A percentile compares a stretch with the other conserved stretches of the same genome.
phyloP scores from a whole-genome alignment of 37 sponge, comb jelly and placozoan genomes.

The Haliclona indistincta region DNA sequence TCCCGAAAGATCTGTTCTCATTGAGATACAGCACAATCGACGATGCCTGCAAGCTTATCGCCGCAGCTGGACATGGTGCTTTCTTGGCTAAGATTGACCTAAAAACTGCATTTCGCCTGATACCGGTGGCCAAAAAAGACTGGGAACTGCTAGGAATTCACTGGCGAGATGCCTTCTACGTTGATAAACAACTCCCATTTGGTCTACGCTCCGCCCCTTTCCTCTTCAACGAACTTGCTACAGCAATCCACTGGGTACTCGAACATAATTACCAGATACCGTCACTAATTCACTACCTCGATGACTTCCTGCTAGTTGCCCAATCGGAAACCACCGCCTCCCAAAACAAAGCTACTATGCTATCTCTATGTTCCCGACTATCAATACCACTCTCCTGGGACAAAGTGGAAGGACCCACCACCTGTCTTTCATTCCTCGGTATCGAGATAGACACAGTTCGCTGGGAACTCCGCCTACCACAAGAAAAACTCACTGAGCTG shows the following conservation, averaged over 20 bases:
- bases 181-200: conserved; percentile 33
- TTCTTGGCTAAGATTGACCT: conserved; percentile 20
- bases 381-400: not conserved
- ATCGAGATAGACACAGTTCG: conserved; percentile 1
- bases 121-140: conserved; percentile 28
- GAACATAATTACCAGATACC: conserved; percentile 1
- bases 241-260: conserved; percentile 20
- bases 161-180: conserved; percentile 22
- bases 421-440: conserved; percentile 4
- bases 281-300: conserved; percentile 20
- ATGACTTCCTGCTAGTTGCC: conserved; percentile 11
- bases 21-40: conserved; percentile 16
- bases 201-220: conserved; percentile 30
- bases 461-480: not conserved
- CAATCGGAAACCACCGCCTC: not conserved
- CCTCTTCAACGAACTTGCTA: conserved; percentile 17
- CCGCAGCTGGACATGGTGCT: conserved; percentile 4
- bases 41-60: conserved; percentile 3
- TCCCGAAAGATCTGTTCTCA: conserved; percentile 8
- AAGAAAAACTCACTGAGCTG: not conserved
- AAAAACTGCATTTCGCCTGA: conserved; percentile 14
- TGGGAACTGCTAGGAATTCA: conserved; percentile 19
- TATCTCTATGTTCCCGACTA: not conserved
- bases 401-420: conserved; percentile 15
- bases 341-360: not conserved